Base-by-base conservation (phyloP, 2,888 invertebrate genomes). In the Beris chalybata region DNA sequence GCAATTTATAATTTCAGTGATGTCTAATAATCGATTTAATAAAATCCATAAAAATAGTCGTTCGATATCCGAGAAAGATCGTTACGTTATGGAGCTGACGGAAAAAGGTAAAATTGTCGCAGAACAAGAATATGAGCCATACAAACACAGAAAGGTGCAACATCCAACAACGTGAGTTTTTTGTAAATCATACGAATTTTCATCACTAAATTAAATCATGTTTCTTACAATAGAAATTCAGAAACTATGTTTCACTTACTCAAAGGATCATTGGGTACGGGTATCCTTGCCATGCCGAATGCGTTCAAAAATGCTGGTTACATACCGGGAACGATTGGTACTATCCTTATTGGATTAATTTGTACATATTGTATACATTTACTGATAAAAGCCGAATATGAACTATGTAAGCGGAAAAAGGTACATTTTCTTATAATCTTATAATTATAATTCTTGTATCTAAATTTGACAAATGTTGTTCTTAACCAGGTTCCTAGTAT, bases 311-410 rank as follows among this genome's bases (percentile, higher is more conserved):
- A 91, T 80, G 85, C 91, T 0, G 81, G 81, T 38, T 81, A 79
- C 63, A 67, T 79, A 5, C 86, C 95, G 4, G 97, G 97, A 9
- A 77, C 88, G 1, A 81, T 92, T 22, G 93, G 93, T 6, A 90
- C 97, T 0, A 78, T 93, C 11, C 74, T 93, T 4, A 92, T 98
- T 72, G 97, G 96, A 0, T 79, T 91, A 30, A 85, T 97, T 44
- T 95, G 95, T 81, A 92, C 95, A 4, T 96, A 97, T 80, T 97
- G 97, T 77, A 95, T 97, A 81, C 93, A 96, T 77, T 84, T 95
- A 70, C 83, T 98, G 70, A 87, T 85, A 5, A 80, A 81, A 50
- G 82, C 85, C 9, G 86, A 86, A 74, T 84, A 84, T 74, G 85
- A 82, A 64, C 78, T 88, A 4, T 89, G 89, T 74, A 83, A 83